These are phyloP conservation scores for Pseudorhombus dupliciocellatus DNA, from an alignment of 2,113 vertebrate genomes.

Conservation along the genomic window DNA sequence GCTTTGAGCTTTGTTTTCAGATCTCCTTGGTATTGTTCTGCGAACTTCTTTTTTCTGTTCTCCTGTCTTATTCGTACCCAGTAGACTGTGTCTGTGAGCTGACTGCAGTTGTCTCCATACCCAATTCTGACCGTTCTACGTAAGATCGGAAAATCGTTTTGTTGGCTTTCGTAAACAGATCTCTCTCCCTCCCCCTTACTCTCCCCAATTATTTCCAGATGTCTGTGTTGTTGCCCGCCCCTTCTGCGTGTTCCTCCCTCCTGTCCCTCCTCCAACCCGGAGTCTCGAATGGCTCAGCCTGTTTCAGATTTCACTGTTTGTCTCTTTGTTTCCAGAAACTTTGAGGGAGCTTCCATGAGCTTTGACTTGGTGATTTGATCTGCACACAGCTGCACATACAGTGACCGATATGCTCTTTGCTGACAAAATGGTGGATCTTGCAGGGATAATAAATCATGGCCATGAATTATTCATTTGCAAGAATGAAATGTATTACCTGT, in stretches of 20 bases:
- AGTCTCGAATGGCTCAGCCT: conserved; percentile 9
- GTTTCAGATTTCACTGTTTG: conserved; percentile 9
- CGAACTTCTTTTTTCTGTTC: neutral
- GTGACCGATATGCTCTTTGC: no score
- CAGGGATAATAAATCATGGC: no score
- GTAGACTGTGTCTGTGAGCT: neutral
- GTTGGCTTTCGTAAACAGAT: conserved; percentile 8
- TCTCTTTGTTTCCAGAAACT: conserved; percentile 33
- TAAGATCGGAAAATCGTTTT: neutral
- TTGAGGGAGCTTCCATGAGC: neutral
- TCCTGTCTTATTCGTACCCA: neutral
- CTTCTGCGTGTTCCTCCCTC: conserved; percentile 13
- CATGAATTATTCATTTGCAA: no score
- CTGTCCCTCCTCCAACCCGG: conserved; percentile 38
- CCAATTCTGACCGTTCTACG: neutral
- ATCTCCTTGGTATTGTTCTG: neutral
- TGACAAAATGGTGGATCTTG: no score
- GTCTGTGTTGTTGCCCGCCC: conserved; percentile 44
- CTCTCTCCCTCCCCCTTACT: conserved; percentile 23
- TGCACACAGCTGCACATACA: neutral
- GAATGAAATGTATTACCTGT: no score
- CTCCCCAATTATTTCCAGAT: conserved; percentile 80
- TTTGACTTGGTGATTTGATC: neutral
- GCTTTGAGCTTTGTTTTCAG: neutral
- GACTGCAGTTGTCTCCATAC: conserved; percentile 6